These are phyloP conservation scores for Myiotriccus ornatus DNA, from an alignment of 2,797 vertebrate genomes.

Conservation along the genomic window DNA sequence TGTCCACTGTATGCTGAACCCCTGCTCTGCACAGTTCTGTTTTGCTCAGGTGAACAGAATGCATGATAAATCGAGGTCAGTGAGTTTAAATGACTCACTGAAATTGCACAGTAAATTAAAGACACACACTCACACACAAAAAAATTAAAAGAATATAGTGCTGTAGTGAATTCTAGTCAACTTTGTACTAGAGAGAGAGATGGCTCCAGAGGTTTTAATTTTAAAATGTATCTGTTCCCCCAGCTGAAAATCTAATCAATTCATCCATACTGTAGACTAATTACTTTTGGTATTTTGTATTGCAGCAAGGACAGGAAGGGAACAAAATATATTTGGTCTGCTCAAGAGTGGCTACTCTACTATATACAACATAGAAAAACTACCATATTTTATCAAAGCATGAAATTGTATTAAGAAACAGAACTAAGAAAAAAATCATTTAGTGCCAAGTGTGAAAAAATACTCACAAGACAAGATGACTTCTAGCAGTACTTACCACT, in stretches of 20 bases:
- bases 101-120: constrained; percentile 28
- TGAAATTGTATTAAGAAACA: constrained; percentile 17
- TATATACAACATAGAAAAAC: constrained; percentile 23
- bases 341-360: constrained; percentile 48
- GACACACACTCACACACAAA: background rate
- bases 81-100: background rate
- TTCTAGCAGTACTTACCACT: background rate
- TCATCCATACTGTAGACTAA: constrained; percentile 61
- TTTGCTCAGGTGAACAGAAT: background rate
- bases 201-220: background rate
- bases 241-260: constrained; percentile 74
- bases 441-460: background rate
- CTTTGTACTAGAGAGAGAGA: background rate
- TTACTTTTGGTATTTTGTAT: constrained; percentile 61
- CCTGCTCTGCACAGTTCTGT: background rate
- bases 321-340: constrained; percentile 58
- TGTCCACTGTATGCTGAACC: background rate
- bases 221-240: constrained; percentile 60
- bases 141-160: background rate
- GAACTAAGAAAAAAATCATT: background rate
- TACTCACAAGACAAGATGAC: background rate
- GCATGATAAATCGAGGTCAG: background rate
- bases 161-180: background rate
- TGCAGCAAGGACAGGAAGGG: constrained; percentile 49
- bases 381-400: constrained; percentile 59